Base-by-base conservation (phyloP, 2,113 vertebrate genomes). In the Spizaetus ornatus region DNA sequence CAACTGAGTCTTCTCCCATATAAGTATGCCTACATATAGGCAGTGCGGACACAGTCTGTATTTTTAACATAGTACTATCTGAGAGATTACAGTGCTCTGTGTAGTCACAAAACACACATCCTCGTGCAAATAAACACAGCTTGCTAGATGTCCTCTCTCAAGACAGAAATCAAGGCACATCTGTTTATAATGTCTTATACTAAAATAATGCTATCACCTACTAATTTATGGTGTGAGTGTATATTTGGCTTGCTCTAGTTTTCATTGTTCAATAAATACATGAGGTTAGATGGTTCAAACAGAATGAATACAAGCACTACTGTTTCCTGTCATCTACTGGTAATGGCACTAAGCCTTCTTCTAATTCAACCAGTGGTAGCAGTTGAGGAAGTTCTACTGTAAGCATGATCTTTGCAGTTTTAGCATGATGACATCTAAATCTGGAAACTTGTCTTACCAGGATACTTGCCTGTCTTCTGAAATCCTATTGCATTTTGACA, bases 251-350 rank as follows among this genome's bases (percentile, higher is more conserved):
- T 88, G 25, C 1, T 3, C 10, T 73, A 29, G 25, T 73, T 92
- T 86, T 88, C 38, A 12, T 58, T 93, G n/a, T 47, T 90, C 27
- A 83, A 90, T 82, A 79, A 77, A 45, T 79, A 47, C 43, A 43
- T 32, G 7, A 47, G 27, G 16, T 36, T 76, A 56, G 8, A 27
- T 73, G 26, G 21, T 77, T 82, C 82, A 80, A 88, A 45, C 16
- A 88, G 36, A 86, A 47, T 7, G 80, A 79, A 74, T 72, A 25
- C 6, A 73, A 71, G 13, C 58, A 34, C 40, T 79, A n/a, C 4
- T 43, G 1, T 92, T 93, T 82, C 31, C 6, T 8, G 50, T 52
- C 42, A 48, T 61, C 25, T 32, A 25, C 45, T n/a, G 25, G 13
- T 1, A 11, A 55, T n/a, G 32, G 15, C 0, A 0, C 25, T 59